Percentiles rank a stretch among this genome's conserved stretches.
phyloP scores from a whole-genome alignment of 2,797 vertebrate genomes.

The Limosa lapponica region DNA sequence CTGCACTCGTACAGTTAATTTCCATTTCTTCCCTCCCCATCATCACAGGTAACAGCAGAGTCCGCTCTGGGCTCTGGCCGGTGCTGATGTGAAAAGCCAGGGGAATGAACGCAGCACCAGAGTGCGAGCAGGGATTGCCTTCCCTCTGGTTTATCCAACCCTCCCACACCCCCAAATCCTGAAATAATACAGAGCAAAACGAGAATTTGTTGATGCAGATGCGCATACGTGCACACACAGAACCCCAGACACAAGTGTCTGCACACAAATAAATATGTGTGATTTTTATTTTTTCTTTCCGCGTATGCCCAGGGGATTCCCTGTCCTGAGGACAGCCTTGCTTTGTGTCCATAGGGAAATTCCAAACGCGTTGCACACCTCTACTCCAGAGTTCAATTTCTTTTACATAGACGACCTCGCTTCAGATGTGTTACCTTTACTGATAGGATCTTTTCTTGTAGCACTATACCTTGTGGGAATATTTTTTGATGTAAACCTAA shows the following conservation, averaged over 20 bases:
- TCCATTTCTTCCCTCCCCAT: slow-evolving; percentile 19
- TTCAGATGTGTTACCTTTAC: slow-evolving; percentile 88
- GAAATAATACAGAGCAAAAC: background rate
- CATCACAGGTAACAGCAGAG: slow-evolving; percentile 1
- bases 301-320: slow-evolving; percentile 69
- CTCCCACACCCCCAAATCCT: background rate
- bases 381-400: slow-evolving; percentile 87
- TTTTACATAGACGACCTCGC: slow-evolving; percentile 86
- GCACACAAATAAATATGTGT: slow-evolving; percentile 59
- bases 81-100: slow-evolving; percentile 50
- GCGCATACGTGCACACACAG: background rate
- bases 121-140: slow-evolving; percentile 15
- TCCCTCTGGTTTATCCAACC: slow-evolving; percentile 19
- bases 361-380: slow-evolving; percentile 83
- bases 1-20: background rate
- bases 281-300: slow-evolving; percentile 4
- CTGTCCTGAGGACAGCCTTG: slow-evolving; percentile 72
- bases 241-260: background rate
- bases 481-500: slow-evolving; percentile 91
- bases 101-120: background rate
- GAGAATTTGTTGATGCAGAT: background rate
- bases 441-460: slow-evolving; percentile 94
- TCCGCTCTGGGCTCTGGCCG: background rate
- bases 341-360: slow-evolving; percentile 77
- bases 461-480: slow-evolving; percentile 92